phyloP scores from a whole-genome alignment of 2,113 vertebrate species.

The Takifugu bimaculatus region DNA sequence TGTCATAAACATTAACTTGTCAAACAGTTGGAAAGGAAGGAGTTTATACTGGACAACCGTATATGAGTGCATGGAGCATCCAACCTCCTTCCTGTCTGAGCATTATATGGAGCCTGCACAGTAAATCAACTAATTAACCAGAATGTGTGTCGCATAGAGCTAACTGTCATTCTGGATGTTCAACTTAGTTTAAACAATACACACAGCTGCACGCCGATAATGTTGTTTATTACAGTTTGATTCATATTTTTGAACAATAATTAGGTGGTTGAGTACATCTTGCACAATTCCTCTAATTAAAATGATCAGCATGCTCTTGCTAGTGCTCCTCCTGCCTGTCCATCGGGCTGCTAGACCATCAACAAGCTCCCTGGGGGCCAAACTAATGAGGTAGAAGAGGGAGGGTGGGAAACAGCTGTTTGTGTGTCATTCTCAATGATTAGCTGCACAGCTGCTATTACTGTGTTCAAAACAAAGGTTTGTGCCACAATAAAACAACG shows the following conservation, averaged over 20 bases:
- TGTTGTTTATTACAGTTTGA: constrained; percentile 28
- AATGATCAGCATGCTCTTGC: constrained; percentile 33
- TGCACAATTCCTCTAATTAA: constrained; percentile 58
- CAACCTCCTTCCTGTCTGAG: not conserved
- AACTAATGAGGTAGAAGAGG: constrained; percentile 57
- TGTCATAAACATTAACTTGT: constrained; percentile 18
- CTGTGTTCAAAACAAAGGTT: constrained; percentile 15
- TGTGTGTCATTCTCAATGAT: constrained; percentile 50
- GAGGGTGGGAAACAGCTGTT: constrained; percentile 58
- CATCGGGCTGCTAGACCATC: constrained; percentile 42
- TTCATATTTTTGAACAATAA: constrained; percentile 35
- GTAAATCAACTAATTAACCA: constrained; percentile 4
- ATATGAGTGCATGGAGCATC: not conserved
- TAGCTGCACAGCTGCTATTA: constrained; percentile 3
- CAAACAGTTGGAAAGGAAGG: constrained; percentile 17
- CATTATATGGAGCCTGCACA: not conserved
- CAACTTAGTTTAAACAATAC: constrained; percentile 37
- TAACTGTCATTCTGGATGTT: constrained; percentile 6
- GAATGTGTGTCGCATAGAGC: constrained; percentile 7
- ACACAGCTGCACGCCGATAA: constrained; percentile 23
- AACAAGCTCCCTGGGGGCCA: constrained; percentile 46
- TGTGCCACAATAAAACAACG: not conserved
- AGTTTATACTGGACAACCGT: not conserved
- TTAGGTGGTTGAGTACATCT: constrained; percentile 54
- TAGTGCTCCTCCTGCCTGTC: constrained; percentile 30